Evolutionary conservation across 2,113 vertebrate species (phyloP).

Genomic region (Rhombomys opimus): DNA sequence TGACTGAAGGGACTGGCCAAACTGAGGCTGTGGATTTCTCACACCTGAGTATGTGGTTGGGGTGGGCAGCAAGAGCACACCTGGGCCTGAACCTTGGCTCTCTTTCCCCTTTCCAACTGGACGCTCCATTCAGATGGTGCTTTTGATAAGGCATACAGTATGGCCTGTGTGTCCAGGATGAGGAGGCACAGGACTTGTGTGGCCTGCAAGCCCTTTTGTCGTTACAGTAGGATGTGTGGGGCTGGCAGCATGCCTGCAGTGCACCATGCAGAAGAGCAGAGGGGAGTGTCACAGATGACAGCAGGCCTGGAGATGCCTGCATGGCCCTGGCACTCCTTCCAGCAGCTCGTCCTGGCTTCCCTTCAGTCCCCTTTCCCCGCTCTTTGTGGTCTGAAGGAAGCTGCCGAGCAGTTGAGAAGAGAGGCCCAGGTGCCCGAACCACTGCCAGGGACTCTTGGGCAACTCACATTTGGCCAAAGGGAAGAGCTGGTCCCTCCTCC

Average conservation of each 20-base stretch:
- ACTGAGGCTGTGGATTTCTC: not conserved
- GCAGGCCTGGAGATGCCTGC: not conserved
- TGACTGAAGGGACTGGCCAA: not conserved
- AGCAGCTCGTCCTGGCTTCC: not conserved
- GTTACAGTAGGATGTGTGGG: not conserved
- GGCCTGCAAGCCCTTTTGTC: not conserved
- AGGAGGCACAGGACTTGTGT: not conserved
- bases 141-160: not conserved
- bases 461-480: not conserved
- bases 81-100: not conserved
- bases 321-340: not conserved
- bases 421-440: not conserved
- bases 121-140: not conserved
- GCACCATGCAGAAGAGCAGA: not conserved
- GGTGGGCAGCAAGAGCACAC: not conserved
- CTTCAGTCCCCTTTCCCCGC: not conserved
- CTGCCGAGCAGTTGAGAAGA: not conserved
- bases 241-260: not conserved
- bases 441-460: not conserved
- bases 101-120: not conserved
- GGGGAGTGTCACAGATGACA: not conserved
- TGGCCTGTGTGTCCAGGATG: not conserved
- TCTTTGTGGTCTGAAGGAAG: conserved; percentile 14
- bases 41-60: too few relatives aligned
- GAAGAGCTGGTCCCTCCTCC: not conserved